Base-by-base conservation (phyloP, 1,140 invertebrate genomes). In the Papilio glaucus region DNA sequence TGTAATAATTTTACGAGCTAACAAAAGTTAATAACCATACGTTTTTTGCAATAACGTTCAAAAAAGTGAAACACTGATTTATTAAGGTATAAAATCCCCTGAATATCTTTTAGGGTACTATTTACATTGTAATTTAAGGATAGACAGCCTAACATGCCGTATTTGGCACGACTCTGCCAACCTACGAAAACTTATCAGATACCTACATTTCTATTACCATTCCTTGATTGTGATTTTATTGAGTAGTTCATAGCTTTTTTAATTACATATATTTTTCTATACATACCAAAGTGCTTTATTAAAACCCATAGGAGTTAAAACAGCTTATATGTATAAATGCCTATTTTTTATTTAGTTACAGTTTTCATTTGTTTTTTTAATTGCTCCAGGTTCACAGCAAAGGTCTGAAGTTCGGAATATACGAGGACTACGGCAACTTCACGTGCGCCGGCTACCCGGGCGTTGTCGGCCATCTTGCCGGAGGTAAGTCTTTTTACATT, bases 371-470 rank as follows among this genome's bases (percentile, higher is more conserved):
- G 15, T 15, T 39, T 24, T 78, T 65, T 26, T 45, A 45, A 77
- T 85, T 39, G 75, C 81, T 92, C 37, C 90, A 99, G 98, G 95
- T 99, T 78, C 98, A 99, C 93, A 95, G 95, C 7, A 97, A 97
- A 93, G 98, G 98, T 57, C 93, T 99, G 1, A 99, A 99, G 91
- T 98, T 99, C 85, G 99, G 98, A 18, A 99, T 99, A 74, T 99
- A 99, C 88, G 98, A 99, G 90, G 98, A 99, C 89, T 99, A 97
- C 93, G 99, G 99, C 2, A 98, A 97, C 78, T 96, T 96, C 84
- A 99, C 99, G 0, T 99, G 99, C 85, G 97, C 96, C 4, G 98
- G 98, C 7, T 99, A 98, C 91, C 98, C 98, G 13, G 99, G 98
- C 42, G 97, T 98, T 74, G 94, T 98, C 53, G 97, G 97, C 3